Conservation (phyloP, 2,113 vertebrate genomes). For the Carassius gibelio region DNA sequence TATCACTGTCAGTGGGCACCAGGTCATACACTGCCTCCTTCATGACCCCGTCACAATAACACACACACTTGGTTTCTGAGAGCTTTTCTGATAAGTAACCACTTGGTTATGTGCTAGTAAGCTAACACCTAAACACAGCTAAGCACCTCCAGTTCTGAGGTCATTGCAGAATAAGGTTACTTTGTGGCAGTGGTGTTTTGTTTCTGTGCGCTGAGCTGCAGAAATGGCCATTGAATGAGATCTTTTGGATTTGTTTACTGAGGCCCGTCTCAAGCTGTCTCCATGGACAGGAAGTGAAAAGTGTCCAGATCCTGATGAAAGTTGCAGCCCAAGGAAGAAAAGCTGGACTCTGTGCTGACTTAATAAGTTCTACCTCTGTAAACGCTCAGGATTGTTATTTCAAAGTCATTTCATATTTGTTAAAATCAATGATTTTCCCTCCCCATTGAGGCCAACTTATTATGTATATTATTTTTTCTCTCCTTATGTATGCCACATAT, state of each 20-base stretch:
- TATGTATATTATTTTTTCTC: background rate
- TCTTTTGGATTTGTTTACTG: slow-evolving; percentile 36
- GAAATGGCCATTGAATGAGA: background rate
- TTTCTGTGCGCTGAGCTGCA: background rate
- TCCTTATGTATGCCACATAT: background rate
- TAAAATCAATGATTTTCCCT: background rate
- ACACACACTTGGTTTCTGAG: background rate
- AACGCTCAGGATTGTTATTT: background rate
- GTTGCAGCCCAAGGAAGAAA: slow-evolving; percentile 27
- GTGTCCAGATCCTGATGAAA: slow-evolving; percentile 24
- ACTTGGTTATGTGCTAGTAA: background rate
- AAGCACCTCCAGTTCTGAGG: background rate
- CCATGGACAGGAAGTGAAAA: slow-evolving; percentile 24
- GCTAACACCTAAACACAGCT: no score
- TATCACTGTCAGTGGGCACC: slow-evolving; percentile 24
- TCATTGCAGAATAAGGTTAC: slow-evolving; percentile 12
- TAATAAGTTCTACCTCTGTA: slow-evolving; percentile 36
- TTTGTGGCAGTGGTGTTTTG: slow-evolving; percentile 8
- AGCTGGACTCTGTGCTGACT: slow-evolving; percentile 36
- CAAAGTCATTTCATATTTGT: background rate
- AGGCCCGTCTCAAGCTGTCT: slow-evolving; percentile 35
- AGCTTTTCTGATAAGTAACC: background rate
- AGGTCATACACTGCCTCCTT: slow-evolving; percentile 11
- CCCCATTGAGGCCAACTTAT: no score
- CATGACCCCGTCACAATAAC: background rate